Base-by-base conservation (phyloP, 2,797 vertebrate genomes). In the Cossypha heuglini region DNA sequence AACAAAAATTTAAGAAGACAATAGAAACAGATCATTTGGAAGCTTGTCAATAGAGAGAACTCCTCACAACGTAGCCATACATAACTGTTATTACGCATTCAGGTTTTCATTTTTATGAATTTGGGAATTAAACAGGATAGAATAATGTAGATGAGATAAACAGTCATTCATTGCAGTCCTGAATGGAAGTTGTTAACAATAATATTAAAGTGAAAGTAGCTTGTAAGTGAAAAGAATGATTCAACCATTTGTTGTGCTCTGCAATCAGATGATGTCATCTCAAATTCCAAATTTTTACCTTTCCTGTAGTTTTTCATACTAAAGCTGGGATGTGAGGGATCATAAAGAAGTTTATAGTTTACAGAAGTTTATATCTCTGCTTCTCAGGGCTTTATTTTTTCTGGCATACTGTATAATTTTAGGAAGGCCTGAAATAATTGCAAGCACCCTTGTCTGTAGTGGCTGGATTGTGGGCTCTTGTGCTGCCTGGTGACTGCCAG, bases 91-190 rank as follows among this genome's bases (percentile, higher is more conserved):
- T 86, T 61, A 52, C 35, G 25, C 29, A 66, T 68, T 54, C 40
- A 76, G 69, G 68, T 92, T 91, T 93, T 92, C 45, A 67, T 82
- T 92, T 80, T n/a, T 52, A 62, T 69, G 73, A 58, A 75, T 16
- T 93, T 86, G 77, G 45, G 52, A 90, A 79, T 91, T 75, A 80
- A 93, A 80, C 59, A 91, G 58, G 45, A 76, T 61, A 86, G 28
- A 59, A 48, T 75, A 90, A 61, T 86, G 66, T 38, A 86, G 42
- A 64, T 78, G 58, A 88, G 66, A 86, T 74, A 93, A 93, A 83
- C 28, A 69, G 67, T 85, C 63, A 57, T 29, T 80, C 57, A 58
- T 29, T 71, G 42, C 57, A 88, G 8, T 83, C 31, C 61, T 86
- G 69, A 81, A 48, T 81, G 51, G 33, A 49, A 81, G 43, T 66